Conservation (phyloP, 2,888 invertebrate genomes). For the Apodemia duryi region DNA sequence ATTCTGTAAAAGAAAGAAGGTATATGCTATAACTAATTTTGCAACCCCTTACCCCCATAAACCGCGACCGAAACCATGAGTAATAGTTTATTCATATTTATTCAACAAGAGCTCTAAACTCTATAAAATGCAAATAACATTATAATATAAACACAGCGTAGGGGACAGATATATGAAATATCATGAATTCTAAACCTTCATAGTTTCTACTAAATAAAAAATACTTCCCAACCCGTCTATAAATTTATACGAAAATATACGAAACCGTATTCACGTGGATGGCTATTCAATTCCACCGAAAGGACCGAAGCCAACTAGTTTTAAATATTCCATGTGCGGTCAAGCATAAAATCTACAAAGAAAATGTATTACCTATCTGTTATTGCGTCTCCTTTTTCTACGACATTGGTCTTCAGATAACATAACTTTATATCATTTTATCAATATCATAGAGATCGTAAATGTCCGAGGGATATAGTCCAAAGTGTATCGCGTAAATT, state of each 20-base stretch:
- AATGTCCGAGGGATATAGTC: slow-evolving; percentile 25
- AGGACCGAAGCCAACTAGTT: slow-evolving; percentile 57
- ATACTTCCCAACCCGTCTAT: slow-evolving; percentile 30
- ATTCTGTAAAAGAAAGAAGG: too few species aligned
- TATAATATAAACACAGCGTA: not conserved
- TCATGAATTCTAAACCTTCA: slow-evolving; percentile 4
- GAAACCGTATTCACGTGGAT: slow-evolving; percentile 57
- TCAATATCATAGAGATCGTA: slow-evolving; percentile 28
- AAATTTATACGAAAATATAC: slow-evolving; percentile 47
- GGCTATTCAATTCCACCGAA: slow-evolving; percentile 58
- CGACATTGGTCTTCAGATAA: slow-evolving; percentile 39
- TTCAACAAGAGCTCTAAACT: too few species aligned
- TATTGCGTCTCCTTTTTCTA: slow-evolving; percentile 65
- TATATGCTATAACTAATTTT: too few species aligned
- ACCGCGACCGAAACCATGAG: too few species aligned
- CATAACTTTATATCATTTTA: slow-evolving; percentile 23
- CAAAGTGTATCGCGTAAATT: slow-evolving; percentile 23
- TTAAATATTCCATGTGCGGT: slow-evolving; percentile 77
- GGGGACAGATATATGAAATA: slow-evolving; percentile 8
- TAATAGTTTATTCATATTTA: too few species aligned
- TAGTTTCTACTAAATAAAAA: slow-evolving; percentile 27
- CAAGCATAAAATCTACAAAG: slow-evolving; percentile 75
- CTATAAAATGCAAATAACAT: not conserved
- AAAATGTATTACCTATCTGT: slow-evolving; percentile 74
- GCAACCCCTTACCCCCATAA: too few species aligned